Evolutionary conservation across 2,797 vertebrate genomes (phyloP).

Genomic region (Luscinia luscinia): DNA sequence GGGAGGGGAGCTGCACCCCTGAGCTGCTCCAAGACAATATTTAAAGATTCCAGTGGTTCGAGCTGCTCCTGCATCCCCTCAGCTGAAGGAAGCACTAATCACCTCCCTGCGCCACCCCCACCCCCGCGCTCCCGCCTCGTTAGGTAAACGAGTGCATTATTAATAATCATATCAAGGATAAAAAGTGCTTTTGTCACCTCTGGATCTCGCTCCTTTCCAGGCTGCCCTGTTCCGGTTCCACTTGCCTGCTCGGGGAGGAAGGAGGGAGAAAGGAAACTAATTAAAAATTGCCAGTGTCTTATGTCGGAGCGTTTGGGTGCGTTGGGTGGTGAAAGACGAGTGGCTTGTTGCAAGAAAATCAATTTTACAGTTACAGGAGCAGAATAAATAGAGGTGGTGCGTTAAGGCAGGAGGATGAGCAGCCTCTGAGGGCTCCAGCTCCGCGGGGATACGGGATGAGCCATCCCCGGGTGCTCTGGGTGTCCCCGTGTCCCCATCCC

Average conservation of each 20-base stretch:
- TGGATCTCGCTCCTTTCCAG: slow-evolving; percentile 25
- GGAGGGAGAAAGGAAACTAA: slow-evolving; percentile 77
- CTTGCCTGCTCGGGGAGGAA: slow-evolving; percentile 59
- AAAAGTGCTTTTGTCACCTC: slow-evolving; percentile 60
- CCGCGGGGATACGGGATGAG: neutral
- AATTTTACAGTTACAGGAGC: slow-evolving; percentile 86
- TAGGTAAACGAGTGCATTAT: slow-evolving; percentile 1
- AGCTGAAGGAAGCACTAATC: neutral
- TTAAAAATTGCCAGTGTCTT: slow-evolving; percentile 81
- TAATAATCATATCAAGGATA: slow-evolving; percentile 56
- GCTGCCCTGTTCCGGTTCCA: slow-evolving; percentile 60
- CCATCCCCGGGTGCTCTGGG: neutral
- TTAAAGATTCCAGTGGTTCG: rapidly evolving
- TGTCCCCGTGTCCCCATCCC: neutral
- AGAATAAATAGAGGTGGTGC: slow-evolving; percentile 83
- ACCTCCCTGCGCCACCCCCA: neutral
- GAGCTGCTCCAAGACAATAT: neutral
- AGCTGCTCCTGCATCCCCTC: neutral
- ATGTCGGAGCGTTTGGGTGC: slow-evolving; percentile 77
- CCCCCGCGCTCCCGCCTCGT: neutral
- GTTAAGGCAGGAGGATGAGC: slow-evolving; percentile 69
- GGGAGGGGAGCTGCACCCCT: neutral
- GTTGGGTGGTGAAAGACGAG: slow-evolving; percentile 78
- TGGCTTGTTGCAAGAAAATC: slow-evolving; percentile 81
- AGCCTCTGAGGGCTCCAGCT: neutral